Percentiles rank a stretch among this genome's conserved stretches.
Conservation (phyloP, 2,888 invertebrate species). For the Acronicta alni region DNA sequence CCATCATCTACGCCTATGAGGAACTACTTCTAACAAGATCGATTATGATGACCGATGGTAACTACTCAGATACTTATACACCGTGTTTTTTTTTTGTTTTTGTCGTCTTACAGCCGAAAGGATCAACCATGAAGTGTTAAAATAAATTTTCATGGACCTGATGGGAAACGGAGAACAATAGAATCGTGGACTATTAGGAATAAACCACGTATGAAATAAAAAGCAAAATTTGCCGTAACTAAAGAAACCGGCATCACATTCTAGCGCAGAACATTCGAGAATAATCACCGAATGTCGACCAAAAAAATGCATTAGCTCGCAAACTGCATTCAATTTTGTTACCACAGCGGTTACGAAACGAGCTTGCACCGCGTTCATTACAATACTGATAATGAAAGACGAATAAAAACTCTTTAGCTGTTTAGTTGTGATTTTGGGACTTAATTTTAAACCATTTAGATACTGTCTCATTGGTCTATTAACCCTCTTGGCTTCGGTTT, state of each 20-base stretch:
- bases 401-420: constrained; percentile 2
- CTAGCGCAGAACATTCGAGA: constrained; percentile 1
- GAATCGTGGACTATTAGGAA: too few relatives aligned
- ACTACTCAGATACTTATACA: constrained; percentile 1
- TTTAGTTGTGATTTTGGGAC: not conserved
- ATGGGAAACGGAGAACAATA: too few relatives aligned
- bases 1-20: too few relatives aligned
- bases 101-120: too few relatives aligned
- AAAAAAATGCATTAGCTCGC: constrained; percentile 28
- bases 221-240: too few relatives aligned
- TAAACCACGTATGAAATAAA: too few relatives aligned
- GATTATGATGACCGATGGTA: constrained; percentile 11
- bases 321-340: constrained; percentile 36
- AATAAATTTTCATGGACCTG: too few relatives aligned
- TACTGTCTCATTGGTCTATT: too few relatives aligned
- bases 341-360: constrained; percentile 27
- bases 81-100: too few relatives aligned
- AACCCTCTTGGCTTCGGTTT: too few relatives aligned
- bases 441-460: not conserved
- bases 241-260: not conserved
- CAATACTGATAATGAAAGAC: constrained; percentile 6
- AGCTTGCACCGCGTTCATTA: constrained; percentile 19
- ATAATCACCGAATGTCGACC: not conserved
- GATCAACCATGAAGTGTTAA: too few relatives aligned
- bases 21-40: constrained; percentile 37